Conservation (phyloP, 1,140 invertebrate species). For the Aleiodes sp. region DNA sequence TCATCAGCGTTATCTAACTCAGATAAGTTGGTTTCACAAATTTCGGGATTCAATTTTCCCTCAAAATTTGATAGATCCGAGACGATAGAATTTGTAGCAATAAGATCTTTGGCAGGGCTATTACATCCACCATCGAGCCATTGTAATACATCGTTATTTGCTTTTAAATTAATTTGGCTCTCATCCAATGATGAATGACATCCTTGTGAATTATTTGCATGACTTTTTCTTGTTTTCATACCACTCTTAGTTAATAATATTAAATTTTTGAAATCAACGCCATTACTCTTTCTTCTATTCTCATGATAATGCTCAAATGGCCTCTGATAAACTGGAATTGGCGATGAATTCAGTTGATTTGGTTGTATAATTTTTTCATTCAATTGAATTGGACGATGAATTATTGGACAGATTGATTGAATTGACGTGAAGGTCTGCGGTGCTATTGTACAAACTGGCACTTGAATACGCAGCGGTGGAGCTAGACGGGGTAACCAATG, state of each 20-base stretch:
- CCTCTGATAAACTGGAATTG: conserved; percentile 57
- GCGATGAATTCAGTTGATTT: conserved; percentile 22
- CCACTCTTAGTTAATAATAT: conserved; percentile 60
- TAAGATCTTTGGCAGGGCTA: conserved; percentile 39
- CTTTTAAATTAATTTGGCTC: conserved; percentile 42
- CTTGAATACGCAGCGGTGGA: conserved; percentile 47
- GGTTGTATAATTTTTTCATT: conserved; percentile 36
- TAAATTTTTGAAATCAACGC: conserved; percentile 60
- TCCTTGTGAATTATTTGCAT: conserved; percentile 49
- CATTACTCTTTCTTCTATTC: conserved; percentile 48
- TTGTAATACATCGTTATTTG: conserved; percentile 44
- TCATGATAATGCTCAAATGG: conserved; percentile 52
- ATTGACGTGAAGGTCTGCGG: conserved; percentile 42
- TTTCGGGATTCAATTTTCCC: conserved; percentile 29
- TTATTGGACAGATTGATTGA: conserved; percentile 44
- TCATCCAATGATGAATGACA: conserved; percentile 46
- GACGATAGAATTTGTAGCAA: conserved; percentile 40
- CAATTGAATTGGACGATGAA: conserved; percentile 47
- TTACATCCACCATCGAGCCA: conserved; percentile 51
- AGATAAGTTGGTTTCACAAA: not conserved
- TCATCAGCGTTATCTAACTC: not conserved
- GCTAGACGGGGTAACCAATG: conserved; percentile 53
- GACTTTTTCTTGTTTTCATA: conserved; percentile 53
- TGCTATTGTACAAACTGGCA: conserved; percentile 41
- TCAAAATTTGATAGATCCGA: conserved; percentile 42